Conservation (phyloP, 2,888 invertebrate genomes). For the Leptopterna dolabrata region DNA sequence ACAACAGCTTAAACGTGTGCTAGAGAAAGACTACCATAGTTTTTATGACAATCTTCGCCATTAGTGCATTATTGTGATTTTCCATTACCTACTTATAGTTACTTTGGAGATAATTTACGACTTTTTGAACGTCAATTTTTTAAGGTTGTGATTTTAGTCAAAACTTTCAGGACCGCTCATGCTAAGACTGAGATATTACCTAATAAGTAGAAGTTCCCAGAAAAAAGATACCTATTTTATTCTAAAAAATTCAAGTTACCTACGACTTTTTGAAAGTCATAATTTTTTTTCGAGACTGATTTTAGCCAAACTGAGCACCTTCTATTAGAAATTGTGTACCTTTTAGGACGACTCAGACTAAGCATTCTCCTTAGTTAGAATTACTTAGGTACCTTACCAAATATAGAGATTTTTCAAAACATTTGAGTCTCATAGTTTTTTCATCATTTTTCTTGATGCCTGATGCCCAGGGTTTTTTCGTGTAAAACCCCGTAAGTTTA, state of each 20-base stretch:
- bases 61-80: not conserved
- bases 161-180: no score
- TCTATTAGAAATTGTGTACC: not conserved
- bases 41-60: conserved; percentile 28
- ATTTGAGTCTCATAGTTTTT: not conserved
- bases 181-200: no score
- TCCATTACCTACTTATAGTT: not conserved
- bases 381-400: not conserved
- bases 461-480: not conserved
- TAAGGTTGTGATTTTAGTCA: no score
- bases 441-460: not conserved
- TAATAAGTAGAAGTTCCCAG: no score
- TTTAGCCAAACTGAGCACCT: not conserved
- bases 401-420: not conserved
- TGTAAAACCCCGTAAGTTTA: not conserved
- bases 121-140: not conserved
- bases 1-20: conserved; percentile 16
- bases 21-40: conserved; percentile 16
- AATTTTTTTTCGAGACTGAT: not conserved
- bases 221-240: no score
- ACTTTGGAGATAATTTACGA: not conserved
- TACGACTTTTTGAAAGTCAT: not conserved
- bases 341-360: not conserved
- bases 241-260: not conserved
- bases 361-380: not conserved